Evolutionary conservation across 2,797 vertebrate species (phyloP).

Genomic region (Karalla daura): DNA sequence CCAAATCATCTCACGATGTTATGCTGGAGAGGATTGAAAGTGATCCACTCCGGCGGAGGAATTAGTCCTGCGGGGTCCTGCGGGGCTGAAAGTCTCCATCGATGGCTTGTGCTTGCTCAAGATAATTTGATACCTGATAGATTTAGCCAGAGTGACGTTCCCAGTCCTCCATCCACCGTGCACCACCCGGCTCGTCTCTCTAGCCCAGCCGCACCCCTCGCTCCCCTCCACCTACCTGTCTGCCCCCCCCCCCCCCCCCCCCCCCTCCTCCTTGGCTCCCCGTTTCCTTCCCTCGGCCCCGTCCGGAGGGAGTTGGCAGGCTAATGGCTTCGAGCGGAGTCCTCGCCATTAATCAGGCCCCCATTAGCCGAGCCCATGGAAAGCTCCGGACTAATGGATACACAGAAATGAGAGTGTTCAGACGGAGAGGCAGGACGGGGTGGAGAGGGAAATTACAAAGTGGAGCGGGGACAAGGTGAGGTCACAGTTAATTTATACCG

Average conservation of each 20-base stretch:
- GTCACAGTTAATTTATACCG: not conserved
- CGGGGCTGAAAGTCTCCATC: conserved; percentile 10
- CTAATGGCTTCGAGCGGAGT: conserved; percentile 71
- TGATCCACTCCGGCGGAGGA: conserved; percentile 10
- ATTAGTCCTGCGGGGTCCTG: conserved; percentile 3
- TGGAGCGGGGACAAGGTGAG: conserved; percentile 3
- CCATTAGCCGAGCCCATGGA: conserved; percentile 66
- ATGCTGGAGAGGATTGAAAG: conserved; percentile 22
- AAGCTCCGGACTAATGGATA: conserved; percentile 68
- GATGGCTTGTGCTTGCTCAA: conserved; percentile 30
- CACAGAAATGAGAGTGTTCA: conserved; percentile 27
- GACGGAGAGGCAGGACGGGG: conserved; percentile 17
- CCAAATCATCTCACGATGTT: conserved; percentile 27
- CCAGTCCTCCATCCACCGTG: conserved; percentile 22
- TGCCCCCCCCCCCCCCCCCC: not conserved
- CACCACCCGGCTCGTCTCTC: conserved; percentile 4
- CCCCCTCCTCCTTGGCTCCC: conserved; percentile 10
- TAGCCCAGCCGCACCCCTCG: conserved; percentile 21
- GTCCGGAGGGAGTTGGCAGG: conserved; percentile 50
- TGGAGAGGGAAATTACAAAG: conserved; percentile 4
- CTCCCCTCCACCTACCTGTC: conserved; percentile 14
- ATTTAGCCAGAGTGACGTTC: conserved; percentile 30
- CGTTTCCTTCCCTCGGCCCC: conserved; percentile 46
- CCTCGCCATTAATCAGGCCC: conserved; percentile 72
- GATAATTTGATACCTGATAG: conserved; percentile 45